phyloP scores from a whole-genome alignment of 2,888 invertebrate species.

The Danaus chrysippus region DNA sequence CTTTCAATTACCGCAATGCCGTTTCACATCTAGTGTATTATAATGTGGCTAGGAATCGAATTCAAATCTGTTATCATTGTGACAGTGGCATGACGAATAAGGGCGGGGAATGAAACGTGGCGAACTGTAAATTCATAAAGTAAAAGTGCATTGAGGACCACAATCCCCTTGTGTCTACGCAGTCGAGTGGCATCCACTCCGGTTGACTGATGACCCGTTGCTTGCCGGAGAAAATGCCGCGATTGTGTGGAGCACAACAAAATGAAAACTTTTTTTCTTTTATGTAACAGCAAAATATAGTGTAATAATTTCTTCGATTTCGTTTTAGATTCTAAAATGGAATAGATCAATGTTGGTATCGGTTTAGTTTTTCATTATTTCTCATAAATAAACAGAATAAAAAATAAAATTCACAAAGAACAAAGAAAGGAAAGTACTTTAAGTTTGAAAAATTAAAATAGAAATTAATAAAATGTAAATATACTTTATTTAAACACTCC shows the following conservation, averaged over 20 bases:
- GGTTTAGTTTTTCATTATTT: background rate
- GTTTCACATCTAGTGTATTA: background rate
- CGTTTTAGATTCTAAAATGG: conserved; percentile 9
- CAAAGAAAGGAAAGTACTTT: no score
- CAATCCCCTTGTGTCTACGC: conserved; percentile 49
- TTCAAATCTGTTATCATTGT: conserved; percentile 34
- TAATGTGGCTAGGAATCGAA: conserved; percentile 26
- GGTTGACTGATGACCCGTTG: conserved; percentile 43
- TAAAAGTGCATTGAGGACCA: conserved; percentile 59
- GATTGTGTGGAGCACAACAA: conserved; percentile 40
- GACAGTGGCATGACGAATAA: conserved; percentile 52
- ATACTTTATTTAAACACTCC: background rate
- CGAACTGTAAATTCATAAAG: conserved; percentile 46
- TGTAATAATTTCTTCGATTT: conserved; percentile 17
- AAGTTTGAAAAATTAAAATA: no score
- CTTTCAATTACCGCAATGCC: background rate
- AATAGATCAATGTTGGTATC: conserved; percentile 1
- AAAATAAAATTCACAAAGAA: background rate
- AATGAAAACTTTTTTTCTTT: conserved; percentile 36
- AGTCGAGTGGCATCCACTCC: conserved; percentile 52
- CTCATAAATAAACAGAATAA: background rate
- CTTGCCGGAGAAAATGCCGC: conserved; percentile 45
- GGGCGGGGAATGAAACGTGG: conserved; percentile 52
- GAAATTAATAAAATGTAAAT: no score
- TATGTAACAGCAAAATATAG: conserved; percentile 22